Base-by-base conservation (phyloP, 2,888 invertebrate genomes). In the Marronus borbonicus region DNA sequence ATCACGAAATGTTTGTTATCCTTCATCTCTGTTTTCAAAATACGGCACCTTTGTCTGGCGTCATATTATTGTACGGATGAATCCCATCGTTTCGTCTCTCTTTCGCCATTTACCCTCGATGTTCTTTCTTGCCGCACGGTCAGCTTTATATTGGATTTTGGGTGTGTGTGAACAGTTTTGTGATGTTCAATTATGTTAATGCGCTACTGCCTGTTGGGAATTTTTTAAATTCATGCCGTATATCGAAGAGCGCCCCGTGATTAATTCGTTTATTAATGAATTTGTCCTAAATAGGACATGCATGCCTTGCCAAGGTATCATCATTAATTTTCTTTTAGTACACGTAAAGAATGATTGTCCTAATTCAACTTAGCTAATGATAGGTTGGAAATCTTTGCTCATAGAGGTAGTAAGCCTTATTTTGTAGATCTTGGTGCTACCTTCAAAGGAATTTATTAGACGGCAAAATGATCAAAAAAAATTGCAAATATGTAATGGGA, bases 141-240 rank as follows among this genome's bases (percentile, higher is more conserved):
- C 72, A 72, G 50, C 36, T 72, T 36, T 72, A 58, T 72, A 72
- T 72, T 72, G 72, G 72, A 72, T 72, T 72, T 72, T 72, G 50
- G 20, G 58, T 72, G 72, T 72, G 70, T 70, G 72, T 72, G 72
- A 72, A 72, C 72, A 72, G 72, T 72, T 72, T 72, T 72, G 72
- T 58, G 72, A 58, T 60, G 72, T 72, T 72, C 72, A 72, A 72
- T 72, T 72, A 72, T 72, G 72, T 60, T 72, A 72, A 72, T 72
- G 58, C 55, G 17, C 72, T 28, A 72, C 58, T 72, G 72, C 58
- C 50, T 72, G 72, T n/a, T 58, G 58, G 58, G 28, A 28, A 52
- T 50, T 69, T 68, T 68, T 72, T 72, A 39, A 72, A 72, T 72
- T 39, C 72, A 24, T 39, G 20, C 39, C 58, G 17, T 58, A 52